These are phyloP conservation scores for Tribolium castaneum DNA, from an alignment of 1,140 invertebrate genomes.

Conservation along the genomic window DNA sequence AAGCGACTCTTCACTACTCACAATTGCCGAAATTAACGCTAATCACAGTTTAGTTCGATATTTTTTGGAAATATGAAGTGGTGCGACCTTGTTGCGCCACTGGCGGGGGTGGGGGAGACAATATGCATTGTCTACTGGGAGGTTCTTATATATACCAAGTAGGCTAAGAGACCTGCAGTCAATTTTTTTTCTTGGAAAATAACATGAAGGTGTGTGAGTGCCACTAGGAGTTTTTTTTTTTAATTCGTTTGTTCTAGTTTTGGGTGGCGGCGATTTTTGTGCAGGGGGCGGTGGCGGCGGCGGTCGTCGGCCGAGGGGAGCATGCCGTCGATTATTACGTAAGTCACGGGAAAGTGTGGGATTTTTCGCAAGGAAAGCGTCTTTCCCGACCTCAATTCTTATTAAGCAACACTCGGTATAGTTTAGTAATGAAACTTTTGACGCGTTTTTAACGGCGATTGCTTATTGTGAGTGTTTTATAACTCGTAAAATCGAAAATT, in stretches of 20 bases:
- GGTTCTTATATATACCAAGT: constrained; percentile 37
- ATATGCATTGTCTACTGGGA: constrained; percentile 36
- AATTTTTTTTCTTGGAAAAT: constrained; percentile 3
- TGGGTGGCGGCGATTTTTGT: not conserved
- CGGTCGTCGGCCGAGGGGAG: not conserved
- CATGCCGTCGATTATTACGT: constrained; percentile 40
- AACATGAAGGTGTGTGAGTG: not conserved
- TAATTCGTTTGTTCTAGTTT: constrained; percentile 3
- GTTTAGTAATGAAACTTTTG: too few relatives aligned
- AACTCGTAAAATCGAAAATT: not conserved
- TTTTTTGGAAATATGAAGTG: constrained; percentile 4
- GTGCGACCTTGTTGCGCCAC: constrained; percentile 30
- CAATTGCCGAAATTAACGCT: not conserved
- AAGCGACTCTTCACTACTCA: not conserved
- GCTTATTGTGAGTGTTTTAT: too few relatives aligned
- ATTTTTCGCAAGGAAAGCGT: too few relatives aligned
- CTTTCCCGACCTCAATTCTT: too few relatives aligned
- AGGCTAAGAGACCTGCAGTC: constrained; percentile 1
- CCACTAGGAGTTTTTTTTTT: not conserved
- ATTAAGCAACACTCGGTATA: too few relatives aligned
- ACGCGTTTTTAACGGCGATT: too few relatives aligned
- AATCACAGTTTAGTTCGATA: not conserved
- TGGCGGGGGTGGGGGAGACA: constrained; percentile 7
- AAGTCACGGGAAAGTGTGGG: not conserved
- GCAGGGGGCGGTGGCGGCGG: not conserved